Evolutionary conservation across 1,140 invertebrate species (phyloP), one percentile per base, ranked within the genome.

Genomic region (Aporrectodea caliginosa): DNA sequence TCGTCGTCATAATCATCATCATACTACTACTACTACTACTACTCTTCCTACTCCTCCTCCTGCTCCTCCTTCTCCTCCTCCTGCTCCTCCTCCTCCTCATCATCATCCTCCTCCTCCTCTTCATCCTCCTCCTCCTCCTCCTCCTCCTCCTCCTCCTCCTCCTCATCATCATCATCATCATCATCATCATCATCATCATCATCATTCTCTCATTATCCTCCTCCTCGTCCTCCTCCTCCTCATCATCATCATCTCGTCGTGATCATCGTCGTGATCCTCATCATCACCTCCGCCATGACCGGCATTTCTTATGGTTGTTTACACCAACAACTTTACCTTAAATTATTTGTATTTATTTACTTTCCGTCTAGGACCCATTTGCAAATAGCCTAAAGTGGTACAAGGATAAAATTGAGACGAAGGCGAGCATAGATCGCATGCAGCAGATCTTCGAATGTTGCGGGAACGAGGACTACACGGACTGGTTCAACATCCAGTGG

Each of bases 401-500:
- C 43, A 58, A 58, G 43, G 43, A 6, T 12, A 58, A 22, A 58
- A 22, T 58, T 22, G 43, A 22, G 6, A 1, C 43, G n/a, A 76
- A 76, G 29, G 75, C 33, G 75, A 76, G 29, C 2, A 35, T 76
- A 1, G 75, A 76, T 32, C 33, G 29, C 16, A 22, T 76, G 35
- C 75, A 76, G 35, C 35, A 43, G 33, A 16, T 27, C 31, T 58
- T 43, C 33, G 35, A 43, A 34, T 76, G 75, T n/a, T 76, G 75
- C 33, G 75, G 75, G 2, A 35, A 76, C 75, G 35, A 43, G 12
- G 75, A 76, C 35, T 76, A 58, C 35, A 34, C 34, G 29, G 75
- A 76, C 33, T 76, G 75, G 75, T 43, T 76, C 27, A 27, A n/a
- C 2, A 35, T 76, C 75, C 35, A 76, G 29, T 76, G 75, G 75